These are phyloP conservation scores for Galerucella pusilla DNA, from an alignment of 2,888 invertebrate genomes.

Conservation along the genomic window DNA sequence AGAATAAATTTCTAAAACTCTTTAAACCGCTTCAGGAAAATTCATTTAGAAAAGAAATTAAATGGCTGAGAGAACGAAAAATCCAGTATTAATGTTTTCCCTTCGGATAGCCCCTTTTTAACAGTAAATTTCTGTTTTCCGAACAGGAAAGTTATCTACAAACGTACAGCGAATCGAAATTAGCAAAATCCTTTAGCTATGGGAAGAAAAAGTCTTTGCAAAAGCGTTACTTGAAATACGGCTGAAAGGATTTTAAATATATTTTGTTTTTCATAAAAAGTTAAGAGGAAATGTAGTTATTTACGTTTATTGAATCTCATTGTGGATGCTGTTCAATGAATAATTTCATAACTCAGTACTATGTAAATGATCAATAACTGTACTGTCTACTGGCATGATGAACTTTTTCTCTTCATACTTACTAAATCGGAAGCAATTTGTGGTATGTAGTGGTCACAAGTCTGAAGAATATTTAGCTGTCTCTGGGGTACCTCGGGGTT, in stretches of 20 bases:
- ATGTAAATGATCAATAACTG: no score
- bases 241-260: slow-evolving; percentile 4
- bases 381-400: no score
- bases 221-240: background rate
- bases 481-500: no score
- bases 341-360: background rate
- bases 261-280: background rate
- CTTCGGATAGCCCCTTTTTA: slow-evolving; percentile 22
- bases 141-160: slow-evolving; percentile 30
- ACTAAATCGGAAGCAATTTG: no score
- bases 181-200: slow-evolving; percentile 31
- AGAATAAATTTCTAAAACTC: background rate
- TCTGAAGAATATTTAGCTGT: no score
- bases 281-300: background rate
- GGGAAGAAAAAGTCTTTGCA: slow-evolving; percentile 13
- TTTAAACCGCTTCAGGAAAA: background rate
- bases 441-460: no score
- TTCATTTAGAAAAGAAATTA: slow-evolving; percentile 14
- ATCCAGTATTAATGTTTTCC: slow-evolving; percentile 26
- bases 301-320: no score
- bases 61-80: slow-evolving; percentile 13
- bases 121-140: slow-evolving; percentile 24
- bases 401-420: no score
- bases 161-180: slow-evolving; percentile 34
- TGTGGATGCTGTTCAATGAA: no score